Conservation (phyloP, 2,797 vertebrate species). For the Taenioides sp. region DNA sequence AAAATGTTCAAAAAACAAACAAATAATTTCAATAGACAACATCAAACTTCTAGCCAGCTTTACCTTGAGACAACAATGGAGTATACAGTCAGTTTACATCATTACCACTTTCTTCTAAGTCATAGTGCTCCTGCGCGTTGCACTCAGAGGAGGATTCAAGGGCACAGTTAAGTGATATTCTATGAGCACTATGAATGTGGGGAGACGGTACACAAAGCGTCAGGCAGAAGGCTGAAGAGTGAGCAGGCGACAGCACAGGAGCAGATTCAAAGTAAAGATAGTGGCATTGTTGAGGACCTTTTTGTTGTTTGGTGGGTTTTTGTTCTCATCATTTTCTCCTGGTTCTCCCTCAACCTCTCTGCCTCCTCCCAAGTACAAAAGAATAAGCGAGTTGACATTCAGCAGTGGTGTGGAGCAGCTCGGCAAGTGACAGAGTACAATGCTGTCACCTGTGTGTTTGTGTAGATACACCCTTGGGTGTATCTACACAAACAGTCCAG, state of each 20-base stretch:
- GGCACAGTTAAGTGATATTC: slow-evolving; percentile 74
- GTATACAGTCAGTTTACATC: slow-evolving; percentile 27
- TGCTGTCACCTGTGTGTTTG: slow-evolving; percentile 57
- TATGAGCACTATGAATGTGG: slow-evolving; percentile 56
- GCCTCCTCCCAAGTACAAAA: slow-evolving; percentile 70
- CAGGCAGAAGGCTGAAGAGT: slow-evolving; percentile 56
- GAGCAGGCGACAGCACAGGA: slow-evolving; percentile 50
- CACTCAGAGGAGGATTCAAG: slow-evolving; percentile 73
- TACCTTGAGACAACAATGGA: slow-evolving; percentile 48
- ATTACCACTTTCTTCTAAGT: slow-evolving; percentile 56
- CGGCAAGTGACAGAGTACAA: slow-evolving; percentile 62
- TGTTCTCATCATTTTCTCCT: slow-evolving; percentile 54
- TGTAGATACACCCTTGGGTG: slow-evolving; percentile 44
- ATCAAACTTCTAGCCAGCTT: slow-evolving; percentile 29
- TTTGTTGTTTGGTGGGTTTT: slow-evolving; percentile 71
- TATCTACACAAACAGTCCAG: slow-evolving; percentile 57
- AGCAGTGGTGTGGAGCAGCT: slow-evolving; percentile 65
- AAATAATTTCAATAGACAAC: slow-evolving; percentile 4
- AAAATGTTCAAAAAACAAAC: not conserved
- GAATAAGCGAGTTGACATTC: slow-evolving; percentile 74
- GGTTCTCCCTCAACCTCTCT: slow-evolving; percentile 12
- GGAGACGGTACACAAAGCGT: slow-evolving; percentile 51
- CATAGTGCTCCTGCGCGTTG: slow-evolving; percentile 45
- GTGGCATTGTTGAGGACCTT: slow-evolving; percentile 69
- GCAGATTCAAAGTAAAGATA: slow-evolving; percentile 65